Evolutionary conservation across 2,113 vertebrate species (phyloP).

Genomic region (Grallaria varia): DNA sequence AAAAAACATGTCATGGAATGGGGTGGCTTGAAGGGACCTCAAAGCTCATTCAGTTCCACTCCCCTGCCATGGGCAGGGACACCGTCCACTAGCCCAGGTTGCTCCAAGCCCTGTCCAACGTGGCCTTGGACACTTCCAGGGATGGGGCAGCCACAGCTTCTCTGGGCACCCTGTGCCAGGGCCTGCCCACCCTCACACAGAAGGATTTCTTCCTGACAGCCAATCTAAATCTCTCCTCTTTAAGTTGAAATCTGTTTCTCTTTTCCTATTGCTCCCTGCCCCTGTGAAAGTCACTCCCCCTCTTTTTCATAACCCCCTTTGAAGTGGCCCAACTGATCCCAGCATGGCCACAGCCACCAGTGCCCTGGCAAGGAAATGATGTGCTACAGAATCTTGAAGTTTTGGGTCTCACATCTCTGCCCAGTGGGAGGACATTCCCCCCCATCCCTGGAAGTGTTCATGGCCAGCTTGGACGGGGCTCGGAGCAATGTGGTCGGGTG

Average conservation of each 20-base stretch:
- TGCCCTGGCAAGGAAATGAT: not conserved
- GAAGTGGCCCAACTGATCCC: not conserved
- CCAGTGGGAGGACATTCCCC: not conserved
- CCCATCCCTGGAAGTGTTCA: not conserved
- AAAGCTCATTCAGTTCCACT: not conserved
- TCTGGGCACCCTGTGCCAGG: not conserved
- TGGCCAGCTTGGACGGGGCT: rapidly evolving
- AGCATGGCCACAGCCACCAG: not conserved
- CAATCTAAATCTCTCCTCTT: not conserved
- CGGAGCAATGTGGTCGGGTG: not conserved
- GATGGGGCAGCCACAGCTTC: not conserved
- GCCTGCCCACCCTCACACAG: rapidly evolving
- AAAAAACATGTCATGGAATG: not conserved
- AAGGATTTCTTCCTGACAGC: rapidly evolving
- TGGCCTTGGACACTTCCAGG: not conserved
- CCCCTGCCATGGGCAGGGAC: not conserved
- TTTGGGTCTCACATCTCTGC: not conserved
- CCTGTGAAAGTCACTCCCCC: not conserved
- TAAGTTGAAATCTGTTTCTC: not conserved
- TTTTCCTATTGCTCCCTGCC: not conserved
- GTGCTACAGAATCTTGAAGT: not conserved
- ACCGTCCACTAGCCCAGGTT: rapidly evolving
- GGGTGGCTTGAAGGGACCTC: not conserved
- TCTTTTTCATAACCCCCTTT: no score
- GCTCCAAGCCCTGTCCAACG: rapidly evolving